phyloP scores from a whole-genome alignment of 2,113 vertebrate genomes.

The Apteryx owenii region DNA sequence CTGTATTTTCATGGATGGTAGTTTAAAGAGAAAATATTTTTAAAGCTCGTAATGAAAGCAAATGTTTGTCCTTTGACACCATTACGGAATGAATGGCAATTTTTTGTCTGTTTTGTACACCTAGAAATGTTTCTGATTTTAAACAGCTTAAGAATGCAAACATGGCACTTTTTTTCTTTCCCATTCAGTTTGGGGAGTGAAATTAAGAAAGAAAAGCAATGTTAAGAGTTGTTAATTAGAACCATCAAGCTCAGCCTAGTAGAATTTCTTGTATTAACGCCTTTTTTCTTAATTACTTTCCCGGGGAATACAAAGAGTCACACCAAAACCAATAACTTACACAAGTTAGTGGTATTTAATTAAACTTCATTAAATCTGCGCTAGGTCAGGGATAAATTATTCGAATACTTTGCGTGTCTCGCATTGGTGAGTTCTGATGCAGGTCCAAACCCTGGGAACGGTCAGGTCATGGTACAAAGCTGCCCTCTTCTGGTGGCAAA shows the following conservation, averaged over 20 bases:
- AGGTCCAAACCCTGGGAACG: neutral
- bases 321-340: accelerated
- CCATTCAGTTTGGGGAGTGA: neutral
- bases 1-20: neutral
- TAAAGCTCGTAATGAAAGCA: neutral
- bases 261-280: neutral
- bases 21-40: slow-evolving; percentile 12
- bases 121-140: neutral
- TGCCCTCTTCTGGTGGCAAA: slow-evolving; percentile 23
- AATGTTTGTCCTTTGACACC: neutral
- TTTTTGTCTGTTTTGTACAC: neutral
- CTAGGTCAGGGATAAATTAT: neutral
- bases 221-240: neutral
- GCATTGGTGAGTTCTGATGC: neutral
- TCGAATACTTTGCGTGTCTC: neutral
- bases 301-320: neutral
- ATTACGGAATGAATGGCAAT: neutral
- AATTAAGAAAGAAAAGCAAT: neutral
- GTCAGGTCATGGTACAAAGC: neutral
- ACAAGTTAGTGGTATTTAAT: neutral
- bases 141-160: neutral
- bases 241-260: neutral
- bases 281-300: neutral
- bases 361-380: neutral
- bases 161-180: neutral